Evolutionary conservation across 2,888 invertebrate species (phyloP), one percentile per base, ranked within the genome.

Genomic region (Cantharis rufa): DNA sequence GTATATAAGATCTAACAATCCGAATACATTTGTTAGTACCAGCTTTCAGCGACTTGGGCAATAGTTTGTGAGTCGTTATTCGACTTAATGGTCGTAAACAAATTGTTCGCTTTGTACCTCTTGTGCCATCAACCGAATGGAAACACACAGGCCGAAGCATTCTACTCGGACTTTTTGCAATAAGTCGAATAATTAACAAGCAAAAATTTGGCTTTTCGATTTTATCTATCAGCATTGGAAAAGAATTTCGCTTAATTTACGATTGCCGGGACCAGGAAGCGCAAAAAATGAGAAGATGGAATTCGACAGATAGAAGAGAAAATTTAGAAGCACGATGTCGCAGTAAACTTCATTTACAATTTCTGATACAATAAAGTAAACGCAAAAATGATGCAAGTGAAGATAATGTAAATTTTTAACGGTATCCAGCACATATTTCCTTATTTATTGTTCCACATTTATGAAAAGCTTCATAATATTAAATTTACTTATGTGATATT

Each of bases 21-120:
- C 70, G 76, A 72, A 76, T 76, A 71, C 63, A 71, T 71, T 62
- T 71, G 71, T 71, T 71, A 63, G 71, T 63, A 71, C 62, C 71
- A 69, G 71, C 71, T 74, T 75, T 75, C 75, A 75, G 16, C 61
- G 75, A 71, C 75, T 69, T 64, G 68, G 62, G 68, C 69, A 71
- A 71, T 75, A 75, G 71, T 75, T 68, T 71, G 71, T 62, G 75
- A 75, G 71, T 75, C 71, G 71, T 71, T 75, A 75, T 75, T 71
- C 68, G 71, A 71, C 68, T 71, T 69, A 71, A 75, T 75, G 63
- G 75, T 75, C 75, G 71, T 75, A 75, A 75, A 75, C 75, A 75
- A 75, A 75, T 71, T 71, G 75, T 68, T 71, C 71, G 66, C 68
- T 64, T 71, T 71, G 71, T 61, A 18, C 18, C 18, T 18, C 18